These are phyloP conservation scores for Melanotaenia duboulayi DNA, from an alignment of 2,113 vertebrate species.

Conservation along the genomic window DNA sequence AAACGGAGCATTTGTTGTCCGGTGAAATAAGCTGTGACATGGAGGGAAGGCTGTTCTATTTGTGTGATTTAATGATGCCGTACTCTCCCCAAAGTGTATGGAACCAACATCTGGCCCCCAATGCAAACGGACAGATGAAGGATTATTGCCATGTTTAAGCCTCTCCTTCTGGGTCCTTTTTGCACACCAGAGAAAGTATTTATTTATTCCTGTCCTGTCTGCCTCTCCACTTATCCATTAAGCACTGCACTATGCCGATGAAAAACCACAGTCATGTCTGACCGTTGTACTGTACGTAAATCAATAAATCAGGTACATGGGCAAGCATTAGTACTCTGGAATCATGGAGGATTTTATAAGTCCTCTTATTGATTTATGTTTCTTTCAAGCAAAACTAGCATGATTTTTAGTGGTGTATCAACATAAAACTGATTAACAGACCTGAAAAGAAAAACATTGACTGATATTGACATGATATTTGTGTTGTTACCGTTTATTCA, in stretches of 20 bases:
- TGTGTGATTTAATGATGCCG: constrained; percentile 65
- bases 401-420: not conserved
- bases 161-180: constrained; percentile 57
- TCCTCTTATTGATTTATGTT: constrained; percentile 10
- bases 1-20: constrained; percentile 53
- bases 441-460: not conserved
- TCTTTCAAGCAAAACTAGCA: constrained; percentile 9
- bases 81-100: constrained; percentile 62
- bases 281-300: constrained; percentile 4
- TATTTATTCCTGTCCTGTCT: constrained; percentile 41
- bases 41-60: constrained; percentile 54
- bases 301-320: constrained; percentile 27
- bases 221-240: constrained; percentile 13
- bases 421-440: constrained; percentile 11
- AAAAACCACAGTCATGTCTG: constrained; percentile 13
- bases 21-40: constrained; percentile 51
- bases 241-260: constrained; percentile 16
- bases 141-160: constrained; percentile 76
- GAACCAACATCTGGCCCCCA: constrained; percentile 70
- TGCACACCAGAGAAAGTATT: constrained; percentile 43
- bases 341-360: constrained; percentile 30
- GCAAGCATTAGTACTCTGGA: constrained; percentile 11
- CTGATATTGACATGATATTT: not conserved
- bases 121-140: constrained; percentile 72
- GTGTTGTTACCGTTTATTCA: not conserved